A percentile compares a stretch with the other conserved stretches of the same genome.
phyloP scores from a whole-genome alignment of 2,888 invertebrate species.

The Campoplex capitator region DNA sequence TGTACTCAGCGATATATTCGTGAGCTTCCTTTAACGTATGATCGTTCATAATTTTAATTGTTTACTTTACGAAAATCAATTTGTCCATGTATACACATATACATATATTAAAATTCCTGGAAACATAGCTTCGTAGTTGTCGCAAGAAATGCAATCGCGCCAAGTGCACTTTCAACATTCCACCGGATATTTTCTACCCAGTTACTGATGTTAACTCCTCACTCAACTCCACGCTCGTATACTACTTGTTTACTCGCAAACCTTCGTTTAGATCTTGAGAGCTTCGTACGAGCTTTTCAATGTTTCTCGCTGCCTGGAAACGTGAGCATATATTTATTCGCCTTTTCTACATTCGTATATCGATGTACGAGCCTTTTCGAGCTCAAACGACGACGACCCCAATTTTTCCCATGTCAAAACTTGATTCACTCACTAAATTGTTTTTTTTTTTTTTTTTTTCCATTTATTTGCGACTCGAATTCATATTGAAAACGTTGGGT shows the following conservation, averaged over 20 bases:
- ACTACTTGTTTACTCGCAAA: conserved; percentile 57
- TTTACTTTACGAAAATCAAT: conserved; percentile 1
- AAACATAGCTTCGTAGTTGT: conserved; percentile 18
- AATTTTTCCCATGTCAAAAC: neutral
- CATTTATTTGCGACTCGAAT: too few relatives aligned
- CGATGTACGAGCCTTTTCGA: conserved; percentile 1
- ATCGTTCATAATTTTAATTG: conserved; percentile 1
- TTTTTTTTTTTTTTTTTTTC: neutral
- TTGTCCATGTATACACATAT: neutral
- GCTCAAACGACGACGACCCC: neutral
- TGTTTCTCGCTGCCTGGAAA: conserved; percentile 48
- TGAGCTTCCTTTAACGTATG: neutral
- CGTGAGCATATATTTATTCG: conserved; percentile 7
- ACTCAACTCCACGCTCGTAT: conserved; percentile 34
- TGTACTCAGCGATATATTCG: neutral
- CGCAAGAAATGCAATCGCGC: conserved; percentile 52
- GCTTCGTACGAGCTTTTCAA: conserved; percentile 30
- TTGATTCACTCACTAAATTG: too few relatives aligned
- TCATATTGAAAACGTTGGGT: neutral
- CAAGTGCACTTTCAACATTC: conserved; percentile 32
- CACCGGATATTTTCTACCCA: conserved; percentile 26
- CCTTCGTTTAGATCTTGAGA: conserved; percentile 38
- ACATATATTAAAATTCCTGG: conserved; percentile 5
- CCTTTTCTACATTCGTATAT: neutral
- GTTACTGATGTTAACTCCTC: conserved; percentile 39